Evolutionary conservation across 2,888 invertebrate genomes (phyloP), one percentile per base, ranked within the genome.

Genomic region (Rhagophthalmus giganteus): DNA sequence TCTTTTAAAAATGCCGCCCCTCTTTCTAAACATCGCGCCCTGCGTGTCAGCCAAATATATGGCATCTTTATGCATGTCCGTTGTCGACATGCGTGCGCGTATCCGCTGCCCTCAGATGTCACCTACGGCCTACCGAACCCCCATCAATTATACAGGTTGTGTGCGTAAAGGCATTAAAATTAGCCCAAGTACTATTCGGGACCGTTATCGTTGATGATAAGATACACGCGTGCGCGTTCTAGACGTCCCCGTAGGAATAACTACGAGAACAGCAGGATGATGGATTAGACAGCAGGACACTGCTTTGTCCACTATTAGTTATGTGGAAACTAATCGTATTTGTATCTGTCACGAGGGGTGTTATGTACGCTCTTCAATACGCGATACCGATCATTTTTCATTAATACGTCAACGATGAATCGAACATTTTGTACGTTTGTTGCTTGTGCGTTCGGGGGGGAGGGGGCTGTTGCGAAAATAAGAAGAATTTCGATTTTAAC

Each of bases 151-250:
- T 61, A 57, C 57, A 39, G 52, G 64, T 71, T 69, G 74, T 73
- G 72, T 72, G 74, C 72, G 68, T 66, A 68, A 65, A 70, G 63
- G 71, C 72, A 73, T 73, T 74, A 72, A 72, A 74, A 74, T 74
- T 74, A 73, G 72, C 61, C 67, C 59, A 65, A 69, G 67, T 68
- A 67, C 66, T 67, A 68, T 69, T 68, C 59, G 66, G 66, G 59
- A 56, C 39, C 59, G 62, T 66, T 70, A 70, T 68, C 69, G 61
- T 16, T 26, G 32, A 28, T 58, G 71, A 69, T 69, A 69, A 69
- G 67, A 65, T 62, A 60, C 69, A 68, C 69, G 69, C 67, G 63
- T 59, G 64, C 62, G 58, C 58, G 49, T 54, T 55, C 42, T 42
- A 32, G 45, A 48, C 56, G 53, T 57, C 57, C 54, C 59, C 52